These are phyloP conservation scores for Eugnorisma glareosa DNA, from an alignment of 2,888 invertebrate species.

Conservation along the genomic window DNA sequence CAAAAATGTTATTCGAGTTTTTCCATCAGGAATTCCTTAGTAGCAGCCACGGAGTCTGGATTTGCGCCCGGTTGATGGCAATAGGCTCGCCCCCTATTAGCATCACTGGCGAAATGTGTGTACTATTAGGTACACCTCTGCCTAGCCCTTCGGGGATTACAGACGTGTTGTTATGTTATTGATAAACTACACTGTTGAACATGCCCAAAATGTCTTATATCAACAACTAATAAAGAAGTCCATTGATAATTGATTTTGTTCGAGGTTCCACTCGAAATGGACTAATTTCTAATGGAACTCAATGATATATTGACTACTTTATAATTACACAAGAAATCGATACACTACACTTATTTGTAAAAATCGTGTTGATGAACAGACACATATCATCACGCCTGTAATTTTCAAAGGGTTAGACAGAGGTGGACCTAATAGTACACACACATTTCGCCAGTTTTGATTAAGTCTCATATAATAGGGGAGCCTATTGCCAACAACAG, in stretches of 20 bases:
- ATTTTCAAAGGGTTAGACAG: too few species aligned
- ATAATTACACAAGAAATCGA: not conserved
- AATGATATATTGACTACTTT: conserved; percentile 4
- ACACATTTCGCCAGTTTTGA: not conserved
- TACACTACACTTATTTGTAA: not conserved
- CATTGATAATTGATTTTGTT: conserved; percentile 33
- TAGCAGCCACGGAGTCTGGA: too few species aligned
- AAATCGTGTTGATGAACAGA: not conserved
- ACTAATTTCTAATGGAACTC: not conserved
- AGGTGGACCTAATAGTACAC: not conserved
- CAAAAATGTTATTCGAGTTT: too few species aligned
- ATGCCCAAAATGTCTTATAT: not conserved
- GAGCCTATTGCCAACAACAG: not conserved
- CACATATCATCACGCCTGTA: not conserved
- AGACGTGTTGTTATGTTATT: too few species aligned
- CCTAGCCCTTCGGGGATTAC: too few species aligned
- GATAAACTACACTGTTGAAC: not conserved
- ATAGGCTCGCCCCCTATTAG: too few species aligned
- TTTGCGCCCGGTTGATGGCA: too few species aligned
- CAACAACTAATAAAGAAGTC: not conserved
- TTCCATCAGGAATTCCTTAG: too few species aligned
- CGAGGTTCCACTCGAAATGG: conserved; percentile 7
- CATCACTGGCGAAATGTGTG: too few species aligned
- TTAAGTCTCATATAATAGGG: not conserved
- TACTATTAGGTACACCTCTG: too few species aligned